These are phyloP conservation scores for Mesopsocus fuscifrons DNA, from an alignment of 2,888 invertebrate genomes.

Conservation along the genomic window DNA sequence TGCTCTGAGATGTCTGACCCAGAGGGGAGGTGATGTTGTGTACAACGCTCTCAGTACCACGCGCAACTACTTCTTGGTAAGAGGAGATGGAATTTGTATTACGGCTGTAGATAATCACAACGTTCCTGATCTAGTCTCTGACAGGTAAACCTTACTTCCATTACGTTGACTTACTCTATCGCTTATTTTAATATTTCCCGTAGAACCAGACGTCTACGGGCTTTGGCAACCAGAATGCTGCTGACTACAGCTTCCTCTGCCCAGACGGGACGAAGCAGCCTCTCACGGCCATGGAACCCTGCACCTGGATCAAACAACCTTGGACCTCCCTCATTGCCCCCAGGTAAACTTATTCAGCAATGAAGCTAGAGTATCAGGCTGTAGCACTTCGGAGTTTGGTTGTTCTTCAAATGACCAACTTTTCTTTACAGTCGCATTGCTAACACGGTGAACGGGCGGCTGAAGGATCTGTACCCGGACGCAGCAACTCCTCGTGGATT, in stretches of 20 bases:
- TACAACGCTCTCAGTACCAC: conserved; percentile 36
- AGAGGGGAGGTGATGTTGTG: conserved; percentile 35
- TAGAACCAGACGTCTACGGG: too few relatives aligned
- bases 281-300: conserved; percentile 24
- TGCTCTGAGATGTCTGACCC: conserved; percentile 38
- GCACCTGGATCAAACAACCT: conserved; percentile 41
- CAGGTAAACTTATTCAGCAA: conserved; percentile 27
- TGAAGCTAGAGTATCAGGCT: conserved; percentile 5
- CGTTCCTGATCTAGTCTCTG: conserved; percentile 16
- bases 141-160: too few relatives aligned
- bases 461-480: conserved; percentile 11
- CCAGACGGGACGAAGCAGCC: conserved; percentile 21
- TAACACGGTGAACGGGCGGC: not conserved
- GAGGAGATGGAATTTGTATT: too few relatives aligned
- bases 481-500: conserved; percentile 18
- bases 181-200: too few relatives aligned
- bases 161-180: too few relatives aligned
- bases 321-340: conserved; percentile 35
- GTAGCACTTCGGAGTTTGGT: not conserved
- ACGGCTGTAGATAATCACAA: not conserved
- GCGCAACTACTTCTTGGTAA: conserved; percentile 30
- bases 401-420: conserved; percentile 10
- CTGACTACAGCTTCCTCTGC: conserved; percentile 23
- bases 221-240: too few relatives aligned
- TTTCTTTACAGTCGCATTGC: conserved; percentile 4